Conservation (phyloP, 2,888 invertebrate species). For the Aphelenchoides bicaudatus region DNA sequence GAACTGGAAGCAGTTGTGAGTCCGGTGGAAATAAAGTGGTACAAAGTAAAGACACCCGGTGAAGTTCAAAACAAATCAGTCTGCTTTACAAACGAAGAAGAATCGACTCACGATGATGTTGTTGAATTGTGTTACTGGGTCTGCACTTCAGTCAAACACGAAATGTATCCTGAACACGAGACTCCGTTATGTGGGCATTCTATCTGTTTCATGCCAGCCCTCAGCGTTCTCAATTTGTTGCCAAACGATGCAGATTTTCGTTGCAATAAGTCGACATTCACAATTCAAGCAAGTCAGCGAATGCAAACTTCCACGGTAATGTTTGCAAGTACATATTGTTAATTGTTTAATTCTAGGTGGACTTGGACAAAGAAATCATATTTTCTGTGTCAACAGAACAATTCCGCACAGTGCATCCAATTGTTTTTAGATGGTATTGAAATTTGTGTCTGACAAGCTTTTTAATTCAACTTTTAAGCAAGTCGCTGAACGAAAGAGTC, state of each 20-base stretch:
- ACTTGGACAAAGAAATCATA: conserved; percentile 64
- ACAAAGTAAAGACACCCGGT: conserved; percentile 20
- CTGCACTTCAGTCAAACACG: conserved; percentile 73
- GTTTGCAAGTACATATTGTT: no score
- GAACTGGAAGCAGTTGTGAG: neutral
- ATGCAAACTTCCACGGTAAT: conserved; percentile 19
- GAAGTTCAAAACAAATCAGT: conserved; percentile 22
- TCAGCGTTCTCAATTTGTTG: conserved; percentile 79
- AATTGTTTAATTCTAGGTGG: no score
- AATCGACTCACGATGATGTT: no score
- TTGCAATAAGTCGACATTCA: conserved; percentile 17
- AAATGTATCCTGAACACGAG: conserved; percentile 67
- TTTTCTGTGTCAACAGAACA: conserved; percentile 78
- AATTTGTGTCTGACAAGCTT: conserved; percentile 1
- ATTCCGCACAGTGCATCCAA: conserved; percentile 73
- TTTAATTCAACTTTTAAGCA: neutral
- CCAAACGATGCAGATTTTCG: conserved; percentile 68
- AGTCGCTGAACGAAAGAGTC: neutral
- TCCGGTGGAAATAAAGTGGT: conserved; percentile 1
- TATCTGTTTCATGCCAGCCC: conserved; percentile 77
- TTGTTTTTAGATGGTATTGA: conserved; percentile 51
- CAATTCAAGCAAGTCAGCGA: conserved; percentile 24
- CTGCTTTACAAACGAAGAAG: no score
- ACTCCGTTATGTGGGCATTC: conserved; percentile 76
- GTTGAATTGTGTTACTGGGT: conserved; percentile 67